Percentiles rank a stretch among this genome's conserved stretches.
phyloP scores from a whole-genome alignment of 2,113 vertebrate species.

The Sisor rabdophorus region DNA sequence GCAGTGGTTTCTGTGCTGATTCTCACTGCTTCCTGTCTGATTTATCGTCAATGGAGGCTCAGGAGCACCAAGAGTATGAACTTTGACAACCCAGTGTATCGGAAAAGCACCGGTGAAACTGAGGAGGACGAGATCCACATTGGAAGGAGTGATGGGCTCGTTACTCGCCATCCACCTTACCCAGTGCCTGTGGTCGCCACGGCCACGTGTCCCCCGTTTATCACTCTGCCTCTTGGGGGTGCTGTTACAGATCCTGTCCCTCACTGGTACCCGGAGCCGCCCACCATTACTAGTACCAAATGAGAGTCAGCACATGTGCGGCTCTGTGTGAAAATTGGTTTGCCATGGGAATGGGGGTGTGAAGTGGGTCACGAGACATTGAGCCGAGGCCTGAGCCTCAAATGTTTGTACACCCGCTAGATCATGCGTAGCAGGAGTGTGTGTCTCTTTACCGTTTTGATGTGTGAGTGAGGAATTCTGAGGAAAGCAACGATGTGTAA shows the following conservation, averaged over 20 bases:
- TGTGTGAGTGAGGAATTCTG: background rate
- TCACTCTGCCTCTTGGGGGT: slow-evolving; percentile 68
- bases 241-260: slow-evolving; percentile 68
- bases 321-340: background rate
- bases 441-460: background rate
- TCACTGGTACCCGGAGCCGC: slow-evolving; percentile 75
- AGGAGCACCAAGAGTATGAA: slow-evolving; percentile 99
- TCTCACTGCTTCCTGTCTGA: slow-evolving; percentile 84
- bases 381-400: background rate
- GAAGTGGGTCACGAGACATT: background rate
- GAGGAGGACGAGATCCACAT: slow-evolving; percentile 97
- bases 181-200: slow-evolving; percentile 73
- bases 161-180: slow-evolving; percentile 77
- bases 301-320: slow-evolving; percentile 44
- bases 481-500: slow-evolving; percentile 1
- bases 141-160: slow-evolving; percentile 77
- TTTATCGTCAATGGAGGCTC: slow-evolving; percentile 94
- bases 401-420: slow-evolving; percentile 4
- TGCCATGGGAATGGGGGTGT: background rate
- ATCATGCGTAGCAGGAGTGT: background rate
- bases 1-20: slow-evolving; percentile 86
- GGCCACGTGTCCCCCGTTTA: slow-evolving; percentile 70
- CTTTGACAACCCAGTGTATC: slow-evolving; percentile 97
- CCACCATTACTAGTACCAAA: slow-evolving; percentile 65
- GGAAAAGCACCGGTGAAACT: slow-evolving; percentile 91